Conservation (phyloP, 2,113 vertebrate species). For the Poeciliopsis prolifica region DNA sequence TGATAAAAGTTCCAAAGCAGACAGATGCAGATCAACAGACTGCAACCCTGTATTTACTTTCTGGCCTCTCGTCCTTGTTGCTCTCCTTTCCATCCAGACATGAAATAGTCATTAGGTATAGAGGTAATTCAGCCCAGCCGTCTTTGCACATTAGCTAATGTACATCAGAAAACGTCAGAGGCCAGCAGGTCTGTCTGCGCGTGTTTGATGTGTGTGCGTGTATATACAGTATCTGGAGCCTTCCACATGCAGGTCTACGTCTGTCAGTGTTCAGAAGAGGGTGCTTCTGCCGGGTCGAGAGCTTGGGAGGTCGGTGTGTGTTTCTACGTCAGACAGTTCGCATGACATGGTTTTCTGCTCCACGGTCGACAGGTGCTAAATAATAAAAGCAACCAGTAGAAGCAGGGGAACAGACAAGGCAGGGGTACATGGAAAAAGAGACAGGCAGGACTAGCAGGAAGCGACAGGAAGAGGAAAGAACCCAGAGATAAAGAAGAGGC, state of each 20-base stretch:
- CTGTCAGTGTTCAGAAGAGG: slow-evolving; percentile 31
- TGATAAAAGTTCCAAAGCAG: neutral
- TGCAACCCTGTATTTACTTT: slow-evolving; percentile 26
- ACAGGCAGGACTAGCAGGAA: slow-evolving; percentile 28
- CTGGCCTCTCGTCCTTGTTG: slow-evolving; percentile 46
- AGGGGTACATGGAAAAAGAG: slow-evolving; percentile 14
- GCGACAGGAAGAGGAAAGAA: neutral
- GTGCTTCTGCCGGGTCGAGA: slow-evolving; percentile 18
- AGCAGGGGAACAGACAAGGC: slow-evolving; percentile 37
- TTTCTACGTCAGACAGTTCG: slow-evolving; percentile 47
- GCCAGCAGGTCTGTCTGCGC: slow-evolving; percentile 25
- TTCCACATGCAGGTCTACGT: slow-evolving; percentile 20
- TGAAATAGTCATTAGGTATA: slow-evolving; percentile 76
- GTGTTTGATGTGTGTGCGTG: slow-evolving; percentile 39
- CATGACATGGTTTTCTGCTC: slow-evolving; percentile 64
- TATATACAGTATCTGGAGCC: slow-evolving; percentile 39
- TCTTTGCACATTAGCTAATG: slow-evolving; percentile 74
- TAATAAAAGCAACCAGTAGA: slow-evolving; percentile 65
- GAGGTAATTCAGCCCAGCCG: slow-evolving; percentile 65
- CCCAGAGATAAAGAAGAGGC: neutral
- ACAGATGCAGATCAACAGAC: slow-evolving; percentile 11
- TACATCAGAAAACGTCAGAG: slow-evolving; percentile 55
- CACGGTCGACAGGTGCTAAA: slow-evolving; percentile 68
- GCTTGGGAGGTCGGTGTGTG: slow-evolving; percentile 15
- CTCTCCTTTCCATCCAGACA: slow-evolving; percentile 59